phyloP scores from a whole-genome alignment of 2,113 vertebrate species.

The Passerina amoena region DNA sequence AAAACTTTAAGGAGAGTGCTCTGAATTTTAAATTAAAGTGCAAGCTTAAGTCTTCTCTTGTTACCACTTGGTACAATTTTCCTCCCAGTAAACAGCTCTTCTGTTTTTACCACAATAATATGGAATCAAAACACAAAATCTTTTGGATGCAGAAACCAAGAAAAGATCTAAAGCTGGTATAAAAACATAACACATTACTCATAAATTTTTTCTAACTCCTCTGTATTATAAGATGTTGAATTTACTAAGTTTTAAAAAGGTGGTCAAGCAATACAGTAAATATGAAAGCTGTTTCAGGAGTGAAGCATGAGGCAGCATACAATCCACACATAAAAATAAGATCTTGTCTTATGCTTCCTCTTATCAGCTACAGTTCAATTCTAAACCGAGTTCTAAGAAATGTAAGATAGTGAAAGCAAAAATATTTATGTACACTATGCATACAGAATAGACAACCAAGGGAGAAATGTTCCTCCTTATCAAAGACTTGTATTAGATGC shows the following conservation, averaged over 20 bases:
- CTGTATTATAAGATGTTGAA: neutral
- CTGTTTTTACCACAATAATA: neutral
- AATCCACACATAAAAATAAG: neutral
- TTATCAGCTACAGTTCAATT: conserved; percentile 15
- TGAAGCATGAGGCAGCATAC: neutral
- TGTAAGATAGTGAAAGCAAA: conserved; percentile 29
- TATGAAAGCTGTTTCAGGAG: conserved; percentile 2
- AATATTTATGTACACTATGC: conserved; percentile 14
- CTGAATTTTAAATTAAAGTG: conserved; percentile 8
- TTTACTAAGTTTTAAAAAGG: neutral
- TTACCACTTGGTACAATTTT: neutral
- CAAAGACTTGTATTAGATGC: conserved; percentile 49
- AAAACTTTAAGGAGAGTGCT: neutral
- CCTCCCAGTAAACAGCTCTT: neutral
- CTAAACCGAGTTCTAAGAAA: conserved; percentile 30
- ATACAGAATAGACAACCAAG: conserved; percentile 53
- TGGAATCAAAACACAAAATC: neutral
- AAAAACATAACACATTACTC: neutral
- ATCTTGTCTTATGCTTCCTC: conserved; percentile 7
- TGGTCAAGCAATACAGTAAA: neutral
- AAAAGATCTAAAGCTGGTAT: neutral
- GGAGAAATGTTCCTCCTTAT: conserved; percentile 51
- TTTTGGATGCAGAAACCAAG: neutral
- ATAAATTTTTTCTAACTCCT: neutral
- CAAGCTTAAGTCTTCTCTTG: neutral